phyloP scores from a whole-genome alignment of 2,113 vertebrate species.

The Solea senegalensis region DNA sequence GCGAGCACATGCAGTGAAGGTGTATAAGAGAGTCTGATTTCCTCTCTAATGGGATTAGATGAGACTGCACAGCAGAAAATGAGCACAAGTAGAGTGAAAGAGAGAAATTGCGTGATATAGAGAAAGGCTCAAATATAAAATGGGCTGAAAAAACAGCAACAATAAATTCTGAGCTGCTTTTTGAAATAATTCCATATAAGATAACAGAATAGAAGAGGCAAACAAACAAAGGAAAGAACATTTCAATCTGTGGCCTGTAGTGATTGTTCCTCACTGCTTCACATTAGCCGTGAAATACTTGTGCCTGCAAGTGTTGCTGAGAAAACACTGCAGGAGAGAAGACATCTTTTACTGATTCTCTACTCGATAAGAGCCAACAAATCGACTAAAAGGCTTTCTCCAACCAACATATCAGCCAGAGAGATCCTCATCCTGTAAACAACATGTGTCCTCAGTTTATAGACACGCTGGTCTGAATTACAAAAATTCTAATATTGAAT shows the following conservation, averaged over 20 bases:
- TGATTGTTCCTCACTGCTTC: constrained; percentile 28
- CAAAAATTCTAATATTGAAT: constrained; percentile 40
- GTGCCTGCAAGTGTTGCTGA: constrained; percentile 34
- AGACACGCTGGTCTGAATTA: constrained; percentile 34
- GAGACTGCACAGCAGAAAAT: constrained; percentile 17
- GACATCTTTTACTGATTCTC: constrained; percentile 16
- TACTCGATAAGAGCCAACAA: constrained; percentile 12
- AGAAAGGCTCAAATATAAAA: constrained; percentile 17
- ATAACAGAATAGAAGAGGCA: background rate
- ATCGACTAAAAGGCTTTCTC: constrained; percentile 42
- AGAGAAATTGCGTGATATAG: background rate
- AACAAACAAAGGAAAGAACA: background rate
- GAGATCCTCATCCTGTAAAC: background rate
- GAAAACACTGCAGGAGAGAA: constrained; percentile 44
- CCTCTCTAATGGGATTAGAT: constrained; percentile 29
- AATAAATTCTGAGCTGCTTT: background rate
- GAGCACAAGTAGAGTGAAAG: background rate
- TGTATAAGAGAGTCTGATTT: constrained; percentile 45
- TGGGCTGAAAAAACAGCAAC: constrained; percentile 1
- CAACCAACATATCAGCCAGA: too few relatives aligned
- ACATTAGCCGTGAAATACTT: constrained; percentile 33
- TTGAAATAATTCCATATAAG: background rate
- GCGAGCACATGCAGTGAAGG: constrained; percentile 25
- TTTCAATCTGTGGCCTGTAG: constrained; percentile 1
- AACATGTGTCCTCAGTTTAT: constrained; percentile 38